Evolutionary conservation across 2,888 invertebrate species (phyloP).

Genomic region (Lochmaea capreae): DNA sequence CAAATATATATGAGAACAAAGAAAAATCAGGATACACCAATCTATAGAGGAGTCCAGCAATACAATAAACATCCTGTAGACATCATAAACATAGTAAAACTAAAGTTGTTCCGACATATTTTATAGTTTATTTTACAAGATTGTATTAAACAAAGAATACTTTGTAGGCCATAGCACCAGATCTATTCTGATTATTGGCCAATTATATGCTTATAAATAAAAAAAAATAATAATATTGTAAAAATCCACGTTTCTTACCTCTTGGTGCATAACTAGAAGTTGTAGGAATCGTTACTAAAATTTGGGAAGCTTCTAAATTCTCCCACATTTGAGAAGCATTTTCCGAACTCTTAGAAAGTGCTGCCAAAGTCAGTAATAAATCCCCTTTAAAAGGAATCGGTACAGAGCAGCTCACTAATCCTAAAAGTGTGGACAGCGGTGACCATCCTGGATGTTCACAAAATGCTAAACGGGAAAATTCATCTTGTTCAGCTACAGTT

Average conservation of each 20-base stretch:
- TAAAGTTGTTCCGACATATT: too few relatives aligned
- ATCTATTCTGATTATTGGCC: too few relatives aligned
- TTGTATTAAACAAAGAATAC: too few relatives aligned
- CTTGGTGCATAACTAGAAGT: constrained; percentile 74
- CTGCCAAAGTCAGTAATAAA: constrained; percentile 81
- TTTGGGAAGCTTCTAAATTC: constrained; percentile 83
- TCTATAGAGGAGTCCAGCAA: too few relatives aligned
- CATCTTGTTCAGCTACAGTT: constrained; percentile 83
- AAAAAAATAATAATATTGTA: too few relatives aligned
- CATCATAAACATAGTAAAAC: too few relatives aligned
- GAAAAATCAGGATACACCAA: too few relatives aligned
- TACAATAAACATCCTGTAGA: too few relatives aligned
- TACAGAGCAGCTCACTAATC: constrained; percentile 88
- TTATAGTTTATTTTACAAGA: too few relatives aligned
- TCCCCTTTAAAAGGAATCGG: constrained; percentile 88
- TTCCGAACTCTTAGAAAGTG: constrained; percentile 81
- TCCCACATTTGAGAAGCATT: constrained; percentile 89
- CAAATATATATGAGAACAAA: too few relatives aligned
- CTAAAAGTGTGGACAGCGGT: constrained; percentile 81
- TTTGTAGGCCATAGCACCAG: too few relatives aligned
- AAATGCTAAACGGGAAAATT: constrained; percentile 82
- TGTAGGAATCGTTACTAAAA: constrained; percentile 76
- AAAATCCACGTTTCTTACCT: constrained; percentile 33
- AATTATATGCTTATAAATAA: too few relatives aligned
- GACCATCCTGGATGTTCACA: constrained; percentile 92